Base-by-base conservation (phyloP, 2,888 invertebrate species). In the Piscicola geometra region DNA sequence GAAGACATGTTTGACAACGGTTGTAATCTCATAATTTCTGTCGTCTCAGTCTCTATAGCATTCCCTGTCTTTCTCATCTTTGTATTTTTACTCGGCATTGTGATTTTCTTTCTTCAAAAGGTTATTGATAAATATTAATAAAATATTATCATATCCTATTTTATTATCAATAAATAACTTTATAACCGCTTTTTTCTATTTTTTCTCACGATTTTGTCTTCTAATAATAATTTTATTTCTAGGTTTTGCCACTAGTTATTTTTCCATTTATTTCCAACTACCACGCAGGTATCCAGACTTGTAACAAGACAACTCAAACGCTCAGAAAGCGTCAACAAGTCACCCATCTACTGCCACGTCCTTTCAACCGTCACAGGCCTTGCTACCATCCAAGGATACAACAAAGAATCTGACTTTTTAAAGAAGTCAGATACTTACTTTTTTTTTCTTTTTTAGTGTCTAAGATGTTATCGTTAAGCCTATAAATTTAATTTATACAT, bases 1-100 rank as follows among this genome's bases (percentile, higher is more conserved):
- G 90, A 90, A 81, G 86, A 86, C 72, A 86, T 89, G 80, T 81
- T 90, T 1, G 88, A 88, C 81, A 88, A 88, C 80, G 82, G 88
- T 66, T 86, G 88, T 79, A 83, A 87, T 90, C 93, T 94, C 86
- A 82, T 92, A 82, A 88, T 89, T 72, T 90, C 93, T 77, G 90
- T 94, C 78, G 77, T 93, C 80, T 93, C 94, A 18, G 90, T 95
- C 81, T 91, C 90, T 87, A 89, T 89, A 82, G 92, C 93, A 80
- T 94, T 94, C 71, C 93, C 93, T 85, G 83, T 82, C 79, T 85
- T 87, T 77, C 81, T 86, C 35, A 76, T 86, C 32, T 84, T 84
- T 28, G 81, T 84, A 52, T 75, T 86, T 18, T 86, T 86, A 2
- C 80, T 87, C 21, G 78, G 82, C 64, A 76, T 81, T 35, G 77